A percentile compares a stretch with the other conserved stretches of the same genome.
These are phyloP conservation scores for Toxonevra muliebris DNA, from an alignment of 2,888 invertebrate species.

Conservation along the genomic window DNA sequence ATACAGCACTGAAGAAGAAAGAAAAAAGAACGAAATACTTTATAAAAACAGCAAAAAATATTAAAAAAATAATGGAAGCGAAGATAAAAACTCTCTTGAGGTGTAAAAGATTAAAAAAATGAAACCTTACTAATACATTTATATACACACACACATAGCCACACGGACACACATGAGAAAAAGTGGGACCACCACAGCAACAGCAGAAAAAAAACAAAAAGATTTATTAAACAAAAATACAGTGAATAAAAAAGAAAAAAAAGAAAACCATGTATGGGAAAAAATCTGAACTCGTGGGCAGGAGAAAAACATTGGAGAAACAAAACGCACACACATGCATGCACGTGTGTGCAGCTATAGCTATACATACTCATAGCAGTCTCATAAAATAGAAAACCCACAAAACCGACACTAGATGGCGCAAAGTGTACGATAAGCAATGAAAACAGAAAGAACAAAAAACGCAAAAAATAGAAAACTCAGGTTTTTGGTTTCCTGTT, in stretches of 20 bases:
- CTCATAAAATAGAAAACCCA: constrained; percentile 22
- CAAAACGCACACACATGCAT: neutral
- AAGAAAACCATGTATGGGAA: too few relatives aligned
- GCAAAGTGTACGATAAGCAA: neutral
- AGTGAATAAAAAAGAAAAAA: too few relatives aligned
- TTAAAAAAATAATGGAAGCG: constrained; percentile 31
- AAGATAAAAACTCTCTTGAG: constrained; percentile 43
- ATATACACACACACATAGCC: neutral
- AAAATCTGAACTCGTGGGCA: too few relatives aligned
- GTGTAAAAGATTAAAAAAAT: constrained; percentile 40
- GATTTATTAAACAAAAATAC: too few relatives aligned
- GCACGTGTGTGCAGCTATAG: neutral
- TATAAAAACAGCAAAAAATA: neutral
- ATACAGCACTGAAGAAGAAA: too few relatives aligned
- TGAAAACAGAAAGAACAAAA: neutral
- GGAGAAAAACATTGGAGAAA: too few relatives aligned
- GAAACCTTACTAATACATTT: constrained; percentile 1
- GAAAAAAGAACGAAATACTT: too few relatives aligned
- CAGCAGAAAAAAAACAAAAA: too few relatives aligned
- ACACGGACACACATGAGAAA: neutral
- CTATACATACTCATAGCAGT: constrained; percentile 13
- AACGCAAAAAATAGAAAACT: neutral
- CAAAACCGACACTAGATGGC: constrained; percentile 13
- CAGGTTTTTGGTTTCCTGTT: constrained; percentile 6
- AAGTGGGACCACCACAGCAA: too few relatives aligned